Evolutionary conservation across 2,888 invertebrate species (phyloP).

Genomic region (Drosophila anceps): DNA sequence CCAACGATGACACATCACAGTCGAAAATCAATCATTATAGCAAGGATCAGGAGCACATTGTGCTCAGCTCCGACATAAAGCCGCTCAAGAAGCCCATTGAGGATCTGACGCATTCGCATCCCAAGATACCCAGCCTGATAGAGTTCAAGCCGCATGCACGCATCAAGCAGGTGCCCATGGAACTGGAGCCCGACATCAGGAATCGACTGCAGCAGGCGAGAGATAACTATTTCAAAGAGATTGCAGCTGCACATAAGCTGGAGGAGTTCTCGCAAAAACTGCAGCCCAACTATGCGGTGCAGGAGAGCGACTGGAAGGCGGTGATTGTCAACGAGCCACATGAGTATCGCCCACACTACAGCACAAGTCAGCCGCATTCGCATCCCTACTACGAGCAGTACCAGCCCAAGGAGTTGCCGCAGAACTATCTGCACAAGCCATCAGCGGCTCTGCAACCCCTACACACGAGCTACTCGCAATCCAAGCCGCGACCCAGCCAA

Average conservation of each 20-base stretch:
- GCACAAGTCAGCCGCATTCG: conserved; percentile 48
- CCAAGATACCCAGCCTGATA: conserved; percentile 83
- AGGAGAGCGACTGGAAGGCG: conserved; percentile 83
- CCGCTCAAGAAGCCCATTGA: conserved; percentile 79
- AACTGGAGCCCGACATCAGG: conserved; percentile 80
- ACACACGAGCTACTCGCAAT: conserved; percentile 72
- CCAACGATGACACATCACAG: conserved; percentile 83
- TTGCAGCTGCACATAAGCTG: conserved; percentile 64
- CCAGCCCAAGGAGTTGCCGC: conserved; percentile 60
- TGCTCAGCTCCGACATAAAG: conserved; percentile 84
- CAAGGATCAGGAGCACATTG: conserved; percentile 85
- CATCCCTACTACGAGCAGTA: conserved; percentile 72
- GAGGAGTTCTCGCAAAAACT: conserved; percentile 61
- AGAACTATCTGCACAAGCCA: conserved; percentile 64
- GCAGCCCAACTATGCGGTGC: conserved; percentile 66
- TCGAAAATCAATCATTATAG: conserved; percentile 86
- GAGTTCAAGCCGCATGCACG: conserved; percentile 84
- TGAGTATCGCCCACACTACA: conserved; percentile 67
- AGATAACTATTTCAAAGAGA: conserved; percentile 81
- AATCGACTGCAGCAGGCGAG: conserved; percentile 72
- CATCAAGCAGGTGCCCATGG: conserved; percentile 84
- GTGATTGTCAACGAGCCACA: conserved; percentile 73
- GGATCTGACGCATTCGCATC: conserved; percentile 83
- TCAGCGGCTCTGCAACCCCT: conserved; percentile 48
- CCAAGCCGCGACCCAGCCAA: conserved; percentile 63